Conservation (phyloP, 2,797 vertebrate species). For the Schizopygopsis malacanthus region DNA sequence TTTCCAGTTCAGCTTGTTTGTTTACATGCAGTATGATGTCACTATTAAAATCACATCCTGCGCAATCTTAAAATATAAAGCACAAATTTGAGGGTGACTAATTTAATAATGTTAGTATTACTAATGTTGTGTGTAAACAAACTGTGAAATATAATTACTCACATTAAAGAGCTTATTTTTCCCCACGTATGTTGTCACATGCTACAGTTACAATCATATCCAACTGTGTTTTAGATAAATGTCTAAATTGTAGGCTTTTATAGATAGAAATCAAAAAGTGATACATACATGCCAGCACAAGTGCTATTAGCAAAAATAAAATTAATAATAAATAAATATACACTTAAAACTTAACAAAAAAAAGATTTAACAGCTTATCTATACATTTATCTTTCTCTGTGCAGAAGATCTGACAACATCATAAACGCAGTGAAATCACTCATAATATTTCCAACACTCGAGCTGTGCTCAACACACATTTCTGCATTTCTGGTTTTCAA, state of each 20-base stretch:
- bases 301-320: not conserved
- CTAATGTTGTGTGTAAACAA: not conserved
- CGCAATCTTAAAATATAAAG: not conserved
- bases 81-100: not conserved
- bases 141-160: not conserved
- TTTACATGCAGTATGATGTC: not conserved
- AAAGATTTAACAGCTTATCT: not conserved
- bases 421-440: not conserved
- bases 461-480: not conserved
- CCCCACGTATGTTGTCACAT: not conserved
- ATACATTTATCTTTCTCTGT: not conserved
- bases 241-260: not conserved
- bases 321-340: not conserved
- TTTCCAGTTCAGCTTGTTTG: not conserved
- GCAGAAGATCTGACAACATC: not conserved
- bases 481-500: not conserved
- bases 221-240: not conserved
- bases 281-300: not conserved
- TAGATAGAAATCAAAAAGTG: too few relatives aligned
- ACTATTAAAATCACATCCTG: not conserved
- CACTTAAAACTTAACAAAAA: not conserved
- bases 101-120: not conserved
- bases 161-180: not conserved
- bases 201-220: not conserved
- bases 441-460: not conserved